Base-by-base conservation (phyloP, 1,140 invertebrate species). In the Lucilia cuprina region DNA sequence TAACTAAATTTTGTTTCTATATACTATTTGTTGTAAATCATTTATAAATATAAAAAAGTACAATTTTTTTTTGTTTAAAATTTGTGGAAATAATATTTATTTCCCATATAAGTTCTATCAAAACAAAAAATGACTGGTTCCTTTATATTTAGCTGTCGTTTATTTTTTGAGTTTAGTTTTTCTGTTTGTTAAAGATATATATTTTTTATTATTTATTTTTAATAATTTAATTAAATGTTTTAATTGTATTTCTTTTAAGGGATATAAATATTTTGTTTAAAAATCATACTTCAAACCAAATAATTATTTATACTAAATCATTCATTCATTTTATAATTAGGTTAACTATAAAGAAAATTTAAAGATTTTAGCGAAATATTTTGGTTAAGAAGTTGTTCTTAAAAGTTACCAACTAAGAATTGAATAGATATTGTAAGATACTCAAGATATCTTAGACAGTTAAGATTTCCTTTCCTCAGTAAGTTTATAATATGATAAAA, bases 1-100 rank as follows among this genome's bases (percentile, higher is more conserved):
- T 34, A 75, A 75, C 75, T 35, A 4, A 75, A 74, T n/a, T 70
- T 49, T 75, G 65, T 7, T 78, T 84, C 50, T 83, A 49, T 83
- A 21, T 77, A n/a, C n/a, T n/a, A 74, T 74, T 50, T 49, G 41
- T 50, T 80, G 77, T 80, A 78, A 77, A 35, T 41, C 35, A 77
- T 30, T 30, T 30, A 41, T 41, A 7, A 41, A 3, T 41, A 41
- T 41, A 41, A 8, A 41, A 41, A 41, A 41, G 7, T 2, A 55
- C 5, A 55, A 55, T 12, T 13, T 55, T 5, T 55, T 30, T 30
- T 30, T 30, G 1, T 30, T 30, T 30, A 30, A 30, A 30, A 30
- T 30, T 30, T 2, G 1, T 30, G 25, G 25, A 30, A 30, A 30
- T 30, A 30, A 30, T 2, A 3, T 30, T 30, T 30, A 30, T 30